These are phyloP conservation scores for Otus sunia DNA, from an alignment of 2,113 vertebrate genomes.

Conservation along the genomic window DNA sequence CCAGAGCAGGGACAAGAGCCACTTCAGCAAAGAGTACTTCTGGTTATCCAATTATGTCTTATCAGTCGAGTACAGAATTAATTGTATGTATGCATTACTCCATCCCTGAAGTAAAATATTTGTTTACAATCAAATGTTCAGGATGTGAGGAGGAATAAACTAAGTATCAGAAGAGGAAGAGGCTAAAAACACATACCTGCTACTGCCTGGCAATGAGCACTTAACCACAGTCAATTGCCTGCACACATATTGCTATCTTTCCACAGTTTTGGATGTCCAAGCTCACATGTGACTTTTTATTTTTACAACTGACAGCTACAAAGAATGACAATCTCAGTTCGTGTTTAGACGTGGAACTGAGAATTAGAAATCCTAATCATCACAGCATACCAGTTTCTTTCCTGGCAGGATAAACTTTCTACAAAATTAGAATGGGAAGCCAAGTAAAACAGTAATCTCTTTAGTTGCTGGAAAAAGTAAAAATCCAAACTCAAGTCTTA, in stretches of 20 bases:
- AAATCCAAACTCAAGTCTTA: neutral
- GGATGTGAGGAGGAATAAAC: neutral
- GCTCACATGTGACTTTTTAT: neutral
- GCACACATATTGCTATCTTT: neutral
- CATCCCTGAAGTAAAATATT: neutral
- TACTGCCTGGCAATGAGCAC: neutral
- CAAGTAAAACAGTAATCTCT: slow-evolving; percentile 13
- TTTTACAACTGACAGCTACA: neutral
- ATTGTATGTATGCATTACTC: neutral
- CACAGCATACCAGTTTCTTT: neutral
- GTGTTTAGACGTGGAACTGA: neutral
- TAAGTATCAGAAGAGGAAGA: neutral
- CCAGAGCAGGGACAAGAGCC: neutral
- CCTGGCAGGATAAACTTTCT: neutral
- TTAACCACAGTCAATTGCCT: neutral
- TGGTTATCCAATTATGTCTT: neutral
- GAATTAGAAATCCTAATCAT: neutral
- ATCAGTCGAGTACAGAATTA: neutral
- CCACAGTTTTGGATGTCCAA: neutral
- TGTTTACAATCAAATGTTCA: neutral
- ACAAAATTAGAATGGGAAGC: neutral
- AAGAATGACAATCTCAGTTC: neutral
- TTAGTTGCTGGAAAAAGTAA: neutral
- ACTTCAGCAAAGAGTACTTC: neutral
- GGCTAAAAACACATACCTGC: neutral